Conservation (phyloP, 2,797 vertebrate species). For the Anableps anableps region DNA sequence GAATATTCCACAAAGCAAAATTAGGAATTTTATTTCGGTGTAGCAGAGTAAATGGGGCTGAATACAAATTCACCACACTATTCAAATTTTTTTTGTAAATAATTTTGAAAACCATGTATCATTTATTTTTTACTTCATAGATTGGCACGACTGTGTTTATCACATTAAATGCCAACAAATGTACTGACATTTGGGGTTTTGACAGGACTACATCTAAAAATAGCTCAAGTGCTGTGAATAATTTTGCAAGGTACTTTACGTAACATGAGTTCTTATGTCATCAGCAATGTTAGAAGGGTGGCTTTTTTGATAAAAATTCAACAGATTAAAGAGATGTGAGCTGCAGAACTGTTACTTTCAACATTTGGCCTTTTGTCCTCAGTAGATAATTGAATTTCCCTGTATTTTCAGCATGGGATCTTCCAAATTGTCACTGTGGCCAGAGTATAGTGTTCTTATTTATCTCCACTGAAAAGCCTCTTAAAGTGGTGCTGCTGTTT, state of each 20-base stretch:
- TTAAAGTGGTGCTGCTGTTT: constrained; percentile 37
- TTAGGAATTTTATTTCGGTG: too few relatives aligned
- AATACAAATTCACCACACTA: neutral
- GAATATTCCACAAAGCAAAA: neutral
- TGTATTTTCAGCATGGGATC: constrained; percentile 31
- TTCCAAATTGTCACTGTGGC: constrained; percentile 29
- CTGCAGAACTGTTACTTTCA: neutral
- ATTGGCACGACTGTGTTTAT: neutral
- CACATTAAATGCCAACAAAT: neutral
- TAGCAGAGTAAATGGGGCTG: neutral
- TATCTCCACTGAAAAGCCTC: constrained; percentile 23
- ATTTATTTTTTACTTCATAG: neutral
- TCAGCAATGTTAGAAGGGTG: neutral
- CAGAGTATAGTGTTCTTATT: constrained; percentile 27
- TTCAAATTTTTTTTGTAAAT: neutral
- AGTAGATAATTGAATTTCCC: constrained; percentile 12
- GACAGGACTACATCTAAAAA: neutral
- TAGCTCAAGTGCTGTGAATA: neutral
- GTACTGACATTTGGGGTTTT: neutral
- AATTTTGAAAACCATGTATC: neutral
- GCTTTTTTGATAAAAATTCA: neutral
- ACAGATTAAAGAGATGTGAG: neutral
- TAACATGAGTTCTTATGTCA: neutral
- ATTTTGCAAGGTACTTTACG: neutral
- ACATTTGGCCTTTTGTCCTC: constrained; percentile 4